Evolutionary conservation across 2,888 invertebrate species (phyloP).

Genomic region (Metopia argyrocephala): DNA sequence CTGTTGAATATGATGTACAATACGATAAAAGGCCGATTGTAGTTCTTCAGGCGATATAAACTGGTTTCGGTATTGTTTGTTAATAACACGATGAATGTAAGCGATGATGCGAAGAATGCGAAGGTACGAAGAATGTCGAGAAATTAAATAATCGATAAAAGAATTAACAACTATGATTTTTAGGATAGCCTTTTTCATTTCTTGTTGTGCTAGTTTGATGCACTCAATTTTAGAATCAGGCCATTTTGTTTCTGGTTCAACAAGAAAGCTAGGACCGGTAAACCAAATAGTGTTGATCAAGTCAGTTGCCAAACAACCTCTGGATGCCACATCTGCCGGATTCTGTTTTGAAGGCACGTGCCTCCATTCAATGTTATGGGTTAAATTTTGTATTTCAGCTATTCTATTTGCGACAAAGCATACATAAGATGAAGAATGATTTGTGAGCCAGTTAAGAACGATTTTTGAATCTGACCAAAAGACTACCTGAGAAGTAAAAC

Average conservation of each 20-base stretch:
- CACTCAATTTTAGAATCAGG: background rate
- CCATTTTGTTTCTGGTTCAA: background rate
- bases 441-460: background rate
- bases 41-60: background rate
- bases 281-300: constrained; percentile 1
- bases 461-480: constrained; percentile 59
- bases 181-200: background rate
- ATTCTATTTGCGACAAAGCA: background rate
- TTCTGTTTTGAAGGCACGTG: background rate
- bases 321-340: background rate
- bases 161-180: background rate
- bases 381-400: background rate
- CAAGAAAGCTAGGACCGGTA: background rate
- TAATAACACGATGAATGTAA: background rate
- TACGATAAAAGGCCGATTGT: background rate
- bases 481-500: background rate
- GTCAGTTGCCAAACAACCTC: constrained; percentile 10
- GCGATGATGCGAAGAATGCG: background rate
- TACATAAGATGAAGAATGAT: background rate
- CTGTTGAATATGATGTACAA: too few relatives aligned
- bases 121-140: background rate
- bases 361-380: background rate
- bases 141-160: background rate
- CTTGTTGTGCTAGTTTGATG: background rate
- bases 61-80: background rate